phyloP scores from a whole-genome alignment of 2,113 vertebrate genomes.

The Coreoperca whiteheadi region DNA sequence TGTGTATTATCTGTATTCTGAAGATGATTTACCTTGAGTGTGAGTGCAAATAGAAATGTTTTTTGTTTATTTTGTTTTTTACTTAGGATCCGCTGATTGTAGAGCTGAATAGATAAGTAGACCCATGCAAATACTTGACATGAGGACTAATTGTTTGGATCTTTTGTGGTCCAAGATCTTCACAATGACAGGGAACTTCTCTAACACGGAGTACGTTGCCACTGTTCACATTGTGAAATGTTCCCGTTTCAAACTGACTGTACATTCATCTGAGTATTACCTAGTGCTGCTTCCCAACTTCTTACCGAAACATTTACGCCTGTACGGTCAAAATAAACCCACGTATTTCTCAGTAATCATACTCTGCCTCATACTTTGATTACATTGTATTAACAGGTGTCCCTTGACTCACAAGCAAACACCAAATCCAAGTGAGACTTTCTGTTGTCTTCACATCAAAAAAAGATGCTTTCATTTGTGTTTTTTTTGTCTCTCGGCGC shows the following conservation, averaged over 20 bases:
- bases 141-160: neutral
- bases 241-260: neutral
- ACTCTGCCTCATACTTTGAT: neutral
- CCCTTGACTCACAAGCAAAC: neutral
- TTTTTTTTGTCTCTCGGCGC: neutral
- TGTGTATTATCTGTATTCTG: neutral
- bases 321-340: slow-evolving; percentile 51
- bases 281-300: neutral
- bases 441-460: neutral
- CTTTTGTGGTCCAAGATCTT: slow-evolving; percentile 19
- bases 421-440: neutral
- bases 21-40: neutral
- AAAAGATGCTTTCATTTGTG: neutral
- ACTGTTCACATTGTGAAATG: slow-evolving; percentile 1
- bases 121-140: slow-evolving; percentile 18
- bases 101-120: no score
- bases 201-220: neutral
- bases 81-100: neutral
- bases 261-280: neutral
- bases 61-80: neutral
- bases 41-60: neutral
- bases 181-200: slow-evolving; percentile 3
- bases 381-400: neutral
- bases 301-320: neutral
- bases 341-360: neutral